Evolutionary conservation across 2,888 invertebrate species (phyloP).

Genomic region (Minunthozetes semirufus): DNA sequence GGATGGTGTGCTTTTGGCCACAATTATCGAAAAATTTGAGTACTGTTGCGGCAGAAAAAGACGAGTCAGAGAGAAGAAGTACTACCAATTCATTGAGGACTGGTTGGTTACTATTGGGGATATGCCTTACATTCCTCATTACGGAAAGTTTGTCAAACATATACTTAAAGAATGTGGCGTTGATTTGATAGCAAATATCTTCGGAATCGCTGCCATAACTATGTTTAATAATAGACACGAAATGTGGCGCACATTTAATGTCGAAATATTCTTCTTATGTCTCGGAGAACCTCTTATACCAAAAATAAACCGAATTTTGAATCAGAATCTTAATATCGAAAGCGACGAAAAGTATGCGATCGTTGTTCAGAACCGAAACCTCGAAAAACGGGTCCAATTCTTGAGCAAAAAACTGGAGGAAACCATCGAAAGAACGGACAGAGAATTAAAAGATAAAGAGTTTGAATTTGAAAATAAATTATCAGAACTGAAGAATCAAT

Average conservation of each 20-base stretch:
- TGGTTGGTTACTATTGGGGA: slow-evolving; percentile 20
- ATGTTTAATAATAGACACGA: slow-evolving; percentile 14
- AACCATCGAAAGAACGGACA: not conserved
- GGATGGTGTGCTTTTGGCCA: not conserved
- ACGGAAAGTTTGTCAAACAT: slow-evolving; percentile 11
- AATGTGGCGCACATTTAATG: slow-evolving; percentile 20
- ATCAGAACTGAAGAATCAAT: not conserved
- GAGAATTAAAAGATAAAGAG: not conserved
- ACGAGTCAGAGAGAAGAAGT: not conserved
- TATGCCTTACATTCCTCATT: slow-evolving; percentile 11
- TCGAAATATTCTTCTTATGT: slow-evolving; percentile 12
- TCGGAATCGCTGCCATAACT: slow-evolving; percentile 22
- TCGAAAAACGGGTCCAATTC: not conserved
- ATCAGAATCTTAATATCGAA: slow-evolving; percentile 19
- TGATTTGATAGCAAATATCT: not conserved
- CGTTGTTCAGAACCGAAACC: slow-evolving; percentile 9
- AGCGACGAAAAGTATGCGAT: slow-evolving; percentile 27
- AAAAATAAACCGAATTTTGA: not conserved
- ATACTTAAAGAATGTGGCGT: slow-evolving; percentile 3
- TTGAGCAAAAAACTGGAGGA: not conserved
- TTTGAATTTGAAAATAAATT: not conserved
- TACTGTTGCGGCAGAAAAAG: slow-evolving; percentile 9
- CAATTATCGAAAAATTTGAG: slow-evolving; percentile 12
- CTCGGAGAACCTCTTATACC: slow-evolving; percentile 17
- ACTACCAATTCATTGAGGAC: slow-evolving; percentile 23